These are phyloP conservation scores for Buceros bicornis DNA, from an alignment of 2,797 vertebrate species.

Conservation along the genomic window DNA sequence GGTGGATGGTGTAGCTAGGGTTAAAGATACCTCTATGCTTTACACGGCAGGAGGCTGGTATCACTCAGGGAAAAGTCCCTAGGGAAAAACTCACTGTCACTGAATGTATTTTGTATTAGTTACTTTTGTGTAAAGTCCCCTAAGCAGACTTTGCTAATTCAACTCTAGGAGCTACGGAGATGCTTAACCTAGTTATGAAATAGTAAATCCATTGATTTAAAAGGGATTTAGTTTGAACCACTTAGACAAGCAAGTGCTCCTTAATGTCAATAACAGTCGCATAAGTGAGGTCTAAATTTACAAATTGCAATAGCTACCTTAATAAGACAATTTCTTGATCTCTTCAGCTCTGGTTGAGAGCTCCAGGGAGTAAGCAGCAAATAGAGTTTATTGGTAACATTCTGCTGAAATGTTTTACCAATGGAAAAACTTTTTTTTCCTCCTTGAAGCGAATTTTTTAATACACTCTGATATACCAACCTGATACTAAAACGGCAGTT, in stretches of 20 bases:
- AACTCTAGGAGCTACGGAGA: neutral
- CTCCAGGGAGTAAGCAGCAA: neutral
- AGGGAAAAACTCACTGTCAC: neutral
- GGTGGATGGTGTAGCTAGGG: neutral
- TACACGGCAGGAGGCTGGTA: neutral
- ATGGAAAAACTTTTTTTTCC: neutral
- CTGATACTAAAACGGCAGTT: neutral
- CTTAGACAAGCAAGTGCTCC: neutral
- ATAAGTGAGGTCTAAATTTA: neutral
- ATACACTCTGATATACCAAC: neutral
- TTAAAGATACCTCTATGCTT: neutral
- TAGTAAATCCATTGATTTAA: neutral
- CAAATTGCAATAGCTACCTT: neutral
- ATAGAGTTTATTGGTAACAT: neutral
- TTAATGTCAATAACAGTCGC: neutral
- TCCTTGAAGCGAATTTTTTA: neutral
- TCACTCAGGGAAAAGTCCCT: neutral
- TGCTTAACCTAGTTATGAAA: neutral
- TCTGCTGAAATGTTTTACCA: neutral
- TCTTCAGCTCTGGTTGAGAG: neutral
- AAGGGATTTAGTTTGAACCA: neutral
- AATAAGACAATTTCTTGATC: neutral
- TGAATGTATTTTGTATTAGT: neutral
- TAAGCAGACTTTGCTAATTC: neutral
- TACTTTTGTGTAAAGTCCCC: neutral